These are phyloP conservation scores for Bombus cullumanus DNA, from an alignment of 1,140 invertebrate species.

Conservation along the genomic window DNA sequence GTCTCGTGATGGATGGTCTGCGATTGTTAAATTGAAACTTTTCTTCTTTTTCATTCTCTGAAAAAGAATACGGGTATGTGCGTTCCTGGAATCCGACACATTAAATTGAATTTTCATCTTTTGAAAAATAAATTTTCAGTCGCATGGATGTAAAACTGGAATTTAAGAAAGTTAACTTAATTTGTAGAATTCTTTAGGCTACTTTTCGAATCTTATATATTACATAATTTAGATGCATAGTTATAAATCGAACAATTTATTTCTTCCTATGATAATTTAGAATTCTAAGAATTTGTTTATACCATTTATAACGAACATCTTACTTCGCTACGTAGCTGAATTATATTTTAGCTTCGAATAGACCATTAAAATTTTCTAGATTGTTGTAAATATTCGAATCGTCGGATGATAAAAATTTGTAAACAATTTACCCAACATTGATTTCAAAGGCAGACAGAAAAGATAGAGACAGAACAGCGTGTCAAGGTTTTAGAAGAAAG, in stretches of 20 bases:
- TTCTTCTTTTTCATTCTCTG: neutral
- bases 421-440: neutral
- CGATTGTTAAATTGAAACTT: neutral
- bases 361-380: neutral
- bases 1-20: neutral
- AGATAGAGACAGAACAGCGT: conserved; percentile 41
- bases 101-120: neutral
- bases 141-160: neutral
- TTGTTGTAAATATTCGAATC: neutral
- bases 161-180: neutral
- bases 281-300: neutral
- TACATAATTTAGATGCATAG: too few species aligned
- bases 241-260: too few species aligned
- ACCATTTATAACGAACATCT: neutral
- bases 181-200: too few species aligned
- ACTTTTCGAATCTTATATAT: too few species aligned
- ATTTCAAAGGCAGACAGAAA: conserved; percentile 3
- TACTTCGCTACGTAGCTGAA: neutral
- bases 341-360: neutral
- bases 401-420: neutral
- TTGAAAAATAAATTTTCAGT: neutral
- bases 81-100: neutral
- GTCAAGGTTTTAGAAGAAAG: conserved; percentile 3
- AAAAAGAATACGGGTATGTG: neutral
- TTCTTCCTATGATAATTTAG: too few species aligned